Evolutionary conservation across 2,113 vertebrate species (phyloP).

Genomic region (Chloropsis cyanopogon): DNA sequence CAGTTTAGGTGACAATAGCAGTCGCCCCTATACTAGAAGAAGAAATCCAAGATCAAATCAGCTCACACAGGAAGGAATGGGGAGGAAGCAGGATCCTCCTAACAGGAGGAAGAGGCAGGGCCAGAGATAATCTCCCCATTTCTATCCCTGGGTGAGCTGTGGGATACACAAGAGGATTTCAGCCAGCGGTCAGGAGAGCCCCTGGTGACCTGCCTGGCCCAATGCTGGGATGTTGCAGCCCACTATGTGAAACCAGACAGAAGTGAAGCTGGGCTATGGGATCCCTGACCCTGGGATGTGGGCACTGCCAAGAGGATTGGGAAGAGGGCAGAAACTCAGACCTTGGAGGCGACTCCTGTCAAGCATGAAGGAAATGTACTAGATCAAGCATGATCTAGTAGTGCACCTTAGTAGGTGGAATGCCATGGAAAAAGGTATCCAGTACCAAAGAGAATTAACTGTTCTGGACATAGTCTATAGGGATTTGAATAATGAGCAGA

Average conservation of each 20-base stretch:
- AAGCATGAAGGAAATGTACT: not conserved
- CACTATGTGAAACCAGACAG: fast-evolving
- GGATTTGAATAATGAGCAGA: not conserved
- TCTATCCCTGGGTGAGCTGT: not conserved
- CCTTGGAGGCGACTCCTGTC: not conserved
- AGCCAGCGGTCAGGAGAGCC: not conserved
- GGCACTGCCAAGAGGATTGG: not conserved
- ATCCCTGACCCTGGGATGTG: not conserved
- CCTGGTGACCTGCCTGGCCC: not conserved
- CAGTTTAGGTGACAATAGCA: not conserved
- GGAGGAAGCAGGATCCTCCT: not conserved
- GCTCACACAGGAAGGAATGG: not conserved
- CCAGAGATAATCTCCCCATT: not conserved
- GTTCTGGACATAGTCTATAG: not conserved
- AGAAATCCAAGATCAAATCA: not conserved
- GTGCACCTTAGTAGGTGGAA: not conserved
- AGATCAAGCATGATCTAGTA: not conserved
- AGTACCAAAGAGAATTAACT: not conserved
- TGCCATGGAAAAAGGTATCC: not conserved
- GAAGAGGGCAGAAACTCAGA: not conserved
- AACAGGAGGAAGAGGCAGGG: not conserved
- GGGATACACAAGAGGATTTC: not conserved
- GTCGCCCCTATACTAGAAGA: fast-evolving
- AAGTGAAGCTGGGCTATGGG: not conserved
- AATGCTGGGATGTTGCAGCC: not conserved